Base-by-base conservation (phyloP, 2,888 invertebrate genomes). In the Lomographa bimaculata region DNA sequence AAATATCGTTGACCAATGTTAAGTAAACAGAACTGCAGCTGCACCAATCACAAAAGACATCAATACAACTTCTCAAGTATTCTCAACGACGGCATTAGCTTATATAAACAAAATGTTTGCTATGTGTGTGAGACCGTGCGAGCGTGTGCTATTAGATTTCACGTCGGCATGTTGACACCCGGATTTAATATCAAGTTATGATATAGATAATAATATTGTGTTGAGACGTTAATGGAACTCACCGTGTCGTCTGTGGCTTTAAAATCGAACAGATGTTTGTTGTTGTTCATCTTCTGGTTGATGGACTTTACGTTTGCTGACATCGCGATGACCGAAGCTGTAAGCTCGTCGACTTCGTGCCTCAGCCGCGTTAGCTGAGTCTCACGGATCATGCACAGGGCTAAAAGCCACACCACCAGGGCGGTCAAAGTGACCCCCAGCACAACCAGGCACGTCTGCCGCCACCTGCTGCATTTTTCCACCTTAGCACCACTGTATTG, bases 221-320 rank as follows among this genome's bases (percentile, higher is more conserved):
- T 14, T 14, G 32, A 38, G n/a, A 5, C n/a, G 6, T 9, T 7
- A 23, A 6, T 14, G 23, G 9, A 21, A 76, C 87, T 84, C 42
- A 87, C 87, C 76, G 85, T 79, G 57, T 86, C 86, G 39, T 86
- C 84, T 23, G 81, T 52, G 25, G 65, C 71, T 60, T 76, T 79
- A 64, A 79, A 76, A 19, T 82, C 81, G 46, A 80, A 71, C 23
- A 53, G 39, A 30, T 77, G 65, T 49, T 71, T 73, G 60, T 83
- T 82, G 50, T 72, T 79, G 18, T 70, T 66, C 17, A 84, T 66
- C 55, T 78, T 83, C 55, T 79, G 75, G 49, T 77, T 79, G 32
- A 87, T 60, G 1, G 76, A 70, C 52, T 78, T 79, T 30, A 87
- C 68, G 34, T 71, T 79, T 1, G 78, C 78, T 0, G 79, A 72